A percentile compares a stretch with the other conserved stretches of the same genome.
phyloP scores from a whole-genome alignment of 2,113 vertebrate species.

The Periophthalmus modestus region DNA sequence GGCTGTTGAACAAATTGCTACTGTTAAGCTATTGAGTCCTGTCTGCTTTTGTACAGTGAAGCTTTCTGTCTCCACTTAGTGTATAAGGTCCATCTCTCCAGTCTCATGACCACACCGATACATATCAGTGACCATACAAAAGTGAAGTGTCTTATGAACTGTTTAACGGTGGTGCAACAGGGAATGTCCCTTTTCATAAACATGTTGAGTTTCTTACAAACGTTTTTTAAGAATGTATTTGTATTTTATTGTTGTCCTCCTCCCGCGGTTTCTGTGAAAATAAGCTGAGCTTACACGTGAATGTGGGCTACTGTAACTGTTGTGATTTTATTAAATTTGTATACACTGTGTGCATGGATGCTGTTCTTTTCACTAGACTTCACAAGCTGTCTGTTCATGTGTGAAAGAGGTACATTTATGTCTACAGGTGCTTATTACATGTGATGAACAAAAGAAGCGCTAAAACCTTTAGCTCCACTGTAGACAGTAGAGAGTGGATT shows the following conservation, averaged over 20 bases:
- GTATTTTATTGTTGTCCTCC: conserved; percentile 97
- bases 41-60: conserved; percentile 79
- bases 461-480: conserved; percentile 43
- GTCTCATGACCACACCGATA: conserved; percentile 70
- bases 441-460: conserved; percentile 48
- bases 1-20: conserved; percentile 75
- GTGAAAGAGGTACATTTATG: conserved; percentile 47
- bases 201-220: conserved; percentile 89
- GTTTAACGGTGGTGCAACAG: conserved; percentile 77
- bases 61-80: conserved; percentile 77
- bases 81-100: conserved; percentile 73
- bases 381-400: conserved; percentile 84
- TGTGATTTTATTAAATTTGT: conserved; percentile 99
- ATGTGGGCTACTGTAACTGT: conserved; percentile 92
- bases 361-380: conserved; percentile 88
- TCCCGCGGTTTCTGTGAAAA: conserved; percentile 95
- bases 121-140: conserved; percentile 82
- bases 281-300: conserved; percentile 98
- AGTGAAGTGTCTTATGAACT: conserved; percentile 81
- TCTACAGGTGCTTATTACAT: conserved; percentile 49
- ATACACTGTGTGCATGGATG: conserved; percentile 96
- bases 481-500: conserved; percentile 12
- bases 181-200: conserved; percentile 86
- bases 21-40: conserved; percentile 76
- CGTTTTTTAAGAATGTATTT: conserved; percentile 97